phyloP scores from a whole-genome alignment of 1,140 invertebrate genomes.

The Colletes latitarsis region DNA sequence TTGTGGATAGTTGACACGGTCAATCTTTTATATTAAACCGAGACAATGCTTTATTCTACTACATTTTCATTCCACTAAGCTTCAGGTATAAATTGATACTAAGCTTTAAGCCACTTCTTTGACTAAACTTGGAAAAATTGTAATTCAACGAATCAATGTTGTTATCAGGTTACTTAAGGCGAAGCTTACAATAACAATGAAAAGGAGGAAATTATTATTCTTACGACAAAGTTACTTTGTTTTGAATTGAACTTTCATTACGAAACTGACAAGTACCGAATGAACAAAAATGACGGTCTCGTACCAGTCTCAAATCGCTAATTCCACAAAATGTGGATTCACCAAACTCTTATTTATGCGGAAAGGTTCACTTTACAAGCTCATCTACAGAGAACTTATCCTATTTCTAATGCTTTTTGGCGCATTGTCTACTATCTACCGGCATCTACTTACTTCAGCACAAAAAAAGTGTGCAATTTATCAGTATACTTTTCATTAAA shows the following conservation, averaged over 20 bases:
- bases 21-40: background rate
- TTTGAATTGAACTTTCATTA: slow-evolving; percentile 12
- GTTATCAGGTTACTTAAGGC: slow-evolving; percentile 1
- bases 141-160: background rate
- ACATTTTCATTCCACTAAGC: background rate
- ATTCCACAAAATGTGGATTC: slow-evolving; percentile 87
- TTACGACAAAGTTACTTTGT: slow-evolving; percentile 25
- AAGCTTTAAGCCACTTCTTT: too few relatives aligned
- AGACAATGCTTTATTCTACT: background rate
- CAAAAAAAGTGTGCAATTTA: slow-evolving; percentile 82
- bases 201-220: slow-evolving; percentile 45
- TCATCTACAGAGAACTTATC: slow-evolving; percentile 87
- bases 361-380: slow-evolving; percentile 89
- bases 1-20: background rate
- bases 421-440: slow-evolving; percentile 84
- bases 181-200: slow-evolving; percentile 39
- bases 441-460: slow-evolving; percentile 82
- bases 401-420: slow-evolving; percentile 84
- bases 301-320: slow-evolving; percentile 89
- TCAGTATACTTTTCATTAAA: background rate
- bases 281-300: slow-evolving; percentile 86
- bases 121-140: too few relatives aligned
- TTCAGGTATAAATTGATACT: slow-evolving; percentile 17
- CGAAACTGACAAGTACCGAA: slow-evolving; percentile 43
- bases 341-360: slow-evolving; percentile 87